Conservation (phyloP, 2,113 vertebrate species). For the Coryphaenoides rupestris region DNA sequence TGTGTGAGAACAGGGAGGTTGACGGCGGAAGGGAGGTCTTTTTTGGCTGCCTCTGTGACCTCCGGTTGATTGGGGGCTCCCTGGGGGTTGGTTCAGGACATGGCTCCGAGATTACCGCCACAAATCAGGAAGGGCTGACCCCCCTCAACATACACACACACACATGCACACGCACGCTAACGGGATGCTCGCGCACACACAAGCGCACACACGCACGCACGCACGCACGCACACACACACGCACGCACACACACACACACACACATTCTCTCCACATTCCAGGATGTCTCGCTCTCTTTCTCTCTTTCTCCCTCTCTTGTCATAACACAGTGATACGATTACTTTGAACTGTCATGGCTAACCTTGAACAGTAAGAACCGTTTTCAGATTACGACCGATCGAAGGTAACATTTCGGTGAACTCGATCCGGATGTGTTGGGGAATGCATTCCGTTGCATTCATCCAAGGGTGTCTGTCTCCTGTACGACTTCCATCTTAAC, state of each 20-base stretch:
- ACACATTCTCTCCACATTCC: slow-evolving; percentile 5
- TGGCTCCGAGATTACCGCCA: slow-evolving; percentile 8
- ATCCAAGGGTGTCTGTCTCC: background rate
- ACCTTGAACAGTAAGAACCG: background rate
- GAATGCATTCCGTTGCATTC: background rate
- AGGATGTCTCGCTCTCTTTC: background rate
- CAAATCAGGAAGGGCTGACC: slow-evolving; percentile 22
- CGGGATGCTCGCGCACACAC: slow-evolving; percentile 7
- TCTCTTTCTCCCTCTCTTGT: background rate
- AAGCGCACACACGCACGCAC: background rate
- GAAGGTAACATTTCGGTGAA: background rate
- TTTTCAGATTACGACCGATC: background rate
- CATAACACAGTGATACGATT: slow-evolving; percentile 3
- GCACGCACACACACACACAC: background rate
- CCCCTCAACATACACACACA: slow-evolving; percentile 1
- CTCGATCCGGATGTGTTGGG: background rate
- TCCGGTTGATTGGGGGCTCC: slow-evolving; percentile 32
- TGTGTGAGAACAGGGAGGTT: background rate
- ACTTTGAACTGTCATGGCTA: slow-evolving; percentile 5
- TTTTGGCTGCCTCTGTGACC: slow-evolving; percentile 28
- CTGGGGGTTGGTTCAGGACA: slow-evolving; percentile 19
- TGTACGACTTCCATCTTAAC: background rate
- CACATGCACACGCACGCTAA: background rate
- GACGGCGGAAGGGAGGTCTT: slow-evolving; percentile 9
- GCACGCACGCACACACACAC: slow-evolving; percentile 5